These are phyloP conservation scores for Tragelaphus strepsiceros DNA, from an alignment of 2,113 vertebrate species.

Conservation along the genomic window DNA sequence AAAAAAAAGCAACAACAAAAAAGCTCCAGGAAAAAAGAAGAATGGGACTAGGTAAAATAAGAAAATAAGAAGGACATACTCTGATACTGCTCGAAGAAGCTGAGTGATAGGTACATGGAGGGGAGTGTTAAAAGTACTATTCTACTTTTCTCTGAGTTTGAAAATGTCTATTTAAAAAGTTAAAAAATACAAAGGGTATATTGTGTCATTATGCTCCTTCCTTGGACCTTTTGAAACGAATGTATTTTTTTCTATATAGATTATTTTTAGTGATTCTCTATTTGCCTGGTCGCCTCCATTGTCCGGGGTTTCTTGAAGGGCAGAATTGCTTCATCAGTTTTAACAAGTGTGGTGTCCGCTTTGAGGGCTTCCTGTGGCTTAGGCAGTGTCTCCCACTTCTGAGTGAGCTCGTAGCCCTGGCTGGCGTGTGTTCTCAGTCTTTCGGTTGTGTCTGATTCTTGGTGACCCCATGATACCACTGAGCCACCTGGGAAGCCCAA, in stretches of 20 bases:
- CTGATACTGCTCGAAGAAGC: not conserved
- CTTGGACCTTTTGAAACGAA: not conserved
- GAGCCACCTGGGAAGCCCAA: not conserved
- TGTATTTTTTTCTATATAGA: not conserved
- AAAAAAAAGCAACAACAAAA: not conserved
- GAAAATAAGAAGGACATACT: not conserved
- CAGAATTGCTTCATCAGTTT: not conserved
- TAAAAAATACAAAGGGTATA: not conserved
- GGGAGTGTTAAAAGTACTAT: not conserved
- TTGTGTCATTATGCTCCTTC: not conserved
- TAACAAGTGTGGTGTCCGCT: fast-evolving
- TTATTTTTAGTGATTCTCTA: not conserved
- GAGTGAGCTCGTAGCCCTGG: not conserved
- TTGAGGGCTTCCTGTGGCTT: not conserved
- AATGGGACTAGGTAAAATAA: not conserved
- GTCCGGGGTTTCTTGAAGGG: not conserved
- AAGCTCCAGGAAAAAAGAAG: not conserved
- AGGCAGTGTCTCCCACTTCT: not conserved
- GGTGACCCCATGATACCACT: not conserved
- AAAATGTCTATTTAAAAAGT: not conserved
- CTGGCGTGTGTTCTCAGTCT: not conserved
- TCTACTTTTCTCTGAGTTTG: not conserved
- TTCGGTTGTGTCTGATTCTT: not conserved
- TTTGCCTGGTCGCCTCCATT: not conserved
- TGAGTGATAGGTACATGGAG: not conserved